Evolutionary conservation across 2,113 vertebrate species (phyloP), one percentile per base, ranked within the genome.

Genomic region (Aldabrachelys gigantea): DNA sequence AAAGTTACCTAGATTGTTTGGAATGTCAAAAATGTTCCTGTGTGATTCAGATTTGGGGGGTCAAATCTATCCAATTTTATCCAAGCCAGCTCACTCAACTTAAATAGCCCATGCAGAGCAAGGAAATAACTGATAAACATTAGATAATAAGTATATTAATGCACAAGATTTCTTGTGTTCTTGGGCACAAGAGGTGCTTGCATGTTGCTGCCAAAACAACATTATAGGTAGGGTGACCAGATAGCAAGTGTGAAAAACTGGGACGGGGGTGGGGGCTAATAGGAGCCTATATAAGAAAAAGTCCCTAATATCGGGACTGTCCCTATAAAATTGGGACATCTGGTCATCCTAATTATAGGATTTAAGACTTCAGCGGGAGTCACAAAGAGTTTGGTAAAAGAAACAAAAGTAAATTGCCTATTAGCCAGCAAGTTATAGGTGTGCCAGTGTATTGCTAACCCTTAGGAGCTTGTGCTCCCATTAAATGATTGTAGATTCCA

Each of bases 51-150:
- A 49, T 75, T 76, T 44, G 85, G 86, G 52, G 53, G 78, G 53
- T 24, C 3, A 16, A 53, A 88, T 89, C 85, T 88, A 29, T 5
- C 27, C 57, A 72, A 84, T 91, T 95, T 92, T 90, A 89, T 27
- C 47, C 76, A 25, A 72, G 78, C 89, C 54, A 87, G 41, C 69
- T 89, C 1, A 0, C 79, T 94, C 41, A 19, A 53, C 88, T 44
- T 52, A 87, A 76, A 75, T 47, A 90, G 92, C 62, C 81, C 87
- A 47, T 41, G 38, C 3, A 90, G 62, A 93, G 88, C 24, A 93
- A 91, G 93, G 92, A 47, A 92, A 97, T 82, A 91, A 89, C 91
- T 95, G 38, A 96, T 85, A 97, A 95, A 88, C 29, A 84, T 96
- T 88, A 5, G 24, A 44, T 59, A 76, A 84, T 57, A 27, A 91